Base-by-base conservation (phyloP, 2,888 invertebrate species). In the Shargacucullia verbasci region DNA sequence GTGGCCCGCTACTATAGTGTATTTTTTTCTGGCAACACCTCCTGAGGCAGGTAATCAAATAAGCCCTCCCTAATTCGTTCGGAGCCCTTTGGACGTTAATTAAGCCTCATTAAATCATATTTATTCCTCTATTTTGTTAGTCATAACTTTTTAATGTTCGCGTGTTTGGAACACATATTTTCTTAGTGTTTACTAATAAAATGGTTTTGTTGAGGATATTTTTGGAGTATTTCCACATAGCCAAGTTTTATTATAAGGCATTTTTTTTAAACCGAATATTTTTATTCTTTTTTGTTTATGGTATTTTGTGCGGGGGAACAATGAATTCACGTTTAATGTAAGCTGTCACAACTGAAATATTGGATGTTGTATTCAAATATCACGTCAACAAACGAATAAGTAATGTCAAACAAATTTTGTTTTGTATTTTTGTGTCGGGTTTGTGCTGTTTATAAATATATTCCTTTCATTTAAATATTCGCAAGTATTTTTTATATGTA, bases 41-140 rank as follows among this genome's bases (percentile, higher is more conserved):
- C 55, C 73, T 10, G 65, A 61, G 64, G 70, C 76, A 56, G 61
- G 57, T 61, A 57, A 64, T 70, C 66, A 74, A 70, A 55, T 33
- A 74, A 60, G 40, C 35, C 56, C 57, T 56, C 59, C 55, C 68
- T 68, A 59, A 71, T 59, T 49, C 33, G 25, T 58, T 46, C 63
- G 53, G 50, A 54, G 48, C 50, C 70, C 45, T 69, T 65, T 53
- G 63, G 48, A 29, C 41, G 27, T 34, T 61, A 59, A 70, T 73
- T 61, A 61, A 11, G 61, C 39, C 11, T n/a, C 38, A 61, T 71
- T 73, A 69, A 38, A 60, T 20, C 2, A 33, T 13, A 34, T 46
- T 64, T 60, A 73, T 64, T 70, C 38, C 0, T 12, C 37, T 15
- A 39, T 44, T 59, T 65, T 43, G 40, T 57, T 72, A 50, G 49